Conservation (phyloP, 2,797 vertebrate species). For the Galago senegalensis region DNA sequence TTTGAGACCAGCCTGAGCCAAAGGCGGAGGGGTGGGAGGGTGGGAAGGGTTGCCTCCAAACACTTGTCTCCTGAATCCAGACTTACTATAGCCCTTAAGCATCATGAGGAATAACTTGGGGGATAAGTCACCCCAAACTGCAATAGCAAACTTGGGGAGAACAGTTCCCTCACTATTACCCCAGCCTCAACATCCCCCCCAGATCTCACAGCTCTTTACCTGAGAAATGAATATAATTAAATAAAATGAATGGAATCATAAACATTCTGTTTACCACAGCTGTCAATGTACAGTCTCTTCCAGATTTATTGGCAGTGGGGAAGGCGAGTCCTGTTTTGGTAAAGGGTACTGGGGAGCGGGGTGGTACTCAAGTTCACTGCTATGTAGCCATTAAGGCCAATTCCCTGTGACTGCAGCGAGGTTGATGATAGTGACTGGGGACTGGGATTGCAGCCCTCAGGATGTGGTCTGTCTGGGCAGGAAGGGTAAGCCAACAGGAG, state of each 20-base stretch:
- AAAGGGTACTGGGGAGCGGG: neutral
- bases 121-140: neutral
- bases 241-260: constrained; percentile 7
- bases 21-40: too few relatives aligned
- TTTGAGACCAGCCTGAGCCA: too few relatives aligned
- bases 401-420: neutral
- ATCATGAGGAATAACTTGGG: neutral
- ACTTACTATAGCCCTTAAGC: constrained; percentile 17
- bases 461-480: neutral
- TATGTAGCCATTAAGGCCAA: neutral
- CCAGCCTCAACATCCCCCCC: neutral
- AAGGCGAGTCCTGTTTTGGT: neutral
- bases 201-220: neutral
- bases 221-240: constrained; percentile 3
- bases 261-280: neutral
- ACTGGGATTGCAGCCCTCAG: neutral
- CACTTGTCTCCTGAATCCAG: constrained; percentile 62
- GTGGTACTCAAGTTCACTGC: neutral
- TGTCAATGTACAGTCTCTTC: neutral
- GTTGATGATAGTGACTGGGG: neutral
- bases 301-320: neutral
- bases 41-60: constrained; percentile 55
- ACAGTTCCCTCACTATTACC: neutral
- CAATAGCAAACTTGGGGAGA: neutral
- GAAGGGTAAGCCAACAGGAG: neutral